Conservation (phyloP, 2,797 vertebrate genomes). For the Platalea minor region DNA sequence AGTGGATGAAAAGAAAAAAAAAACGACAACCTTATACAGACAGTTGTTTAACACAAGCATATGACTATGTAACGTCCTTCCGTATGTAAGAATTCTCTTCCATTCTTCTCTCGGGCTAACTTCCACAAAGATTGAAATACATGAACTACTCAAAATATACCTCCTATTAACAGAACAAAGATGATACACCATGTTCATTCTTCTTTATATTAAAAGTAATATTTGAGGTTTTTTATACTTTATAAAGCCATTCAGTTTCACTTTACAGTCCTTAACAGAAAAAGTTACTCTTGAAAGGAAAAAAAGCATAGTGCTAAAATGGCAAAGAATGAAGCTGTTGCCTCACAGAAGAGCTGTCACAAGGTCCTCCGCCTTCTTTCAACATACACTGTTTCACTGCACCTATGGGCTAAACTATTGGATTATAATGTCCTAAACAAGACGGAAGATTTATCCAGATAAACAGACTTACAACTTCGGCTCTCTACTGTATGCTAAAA, state of each 20-base stretch:
- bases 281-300: background rate
- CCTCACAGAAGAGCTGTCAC: background rate
- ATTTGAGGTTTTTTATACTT: background rate
- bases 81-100: background rate
- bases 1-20: background rate
- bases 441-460: background rate
- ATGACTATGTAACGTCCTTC: background rate
- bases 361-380: background rate
- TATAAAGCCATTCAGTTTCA: background rate
- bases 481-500: background rate
- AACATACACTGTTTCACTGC: background rate
- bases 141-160: background rate
- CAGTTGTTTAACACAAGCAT: background rate
- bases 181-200: background rate
- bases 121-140: background rate
- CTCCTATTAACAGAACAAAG: constrained; percentile 24
- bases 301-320: background rate
- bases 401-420: background rate
- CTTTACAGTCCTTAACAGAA: background rate
- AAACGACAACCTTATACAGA: background rate
- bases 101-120: constrained; percentile 16
- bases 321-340: background rate
- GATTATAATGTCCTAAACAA: background rate
- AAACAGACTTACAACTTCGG: background rate
- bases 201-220: background rate